A percentile compares a stretch with the other conserved stretches of the same genome.
These are phyloP conservation scores for Caiman crocodilus DNA, from an alignment of 2,797 vertebrate genomes.

Conservation along the genomic window DNA sequence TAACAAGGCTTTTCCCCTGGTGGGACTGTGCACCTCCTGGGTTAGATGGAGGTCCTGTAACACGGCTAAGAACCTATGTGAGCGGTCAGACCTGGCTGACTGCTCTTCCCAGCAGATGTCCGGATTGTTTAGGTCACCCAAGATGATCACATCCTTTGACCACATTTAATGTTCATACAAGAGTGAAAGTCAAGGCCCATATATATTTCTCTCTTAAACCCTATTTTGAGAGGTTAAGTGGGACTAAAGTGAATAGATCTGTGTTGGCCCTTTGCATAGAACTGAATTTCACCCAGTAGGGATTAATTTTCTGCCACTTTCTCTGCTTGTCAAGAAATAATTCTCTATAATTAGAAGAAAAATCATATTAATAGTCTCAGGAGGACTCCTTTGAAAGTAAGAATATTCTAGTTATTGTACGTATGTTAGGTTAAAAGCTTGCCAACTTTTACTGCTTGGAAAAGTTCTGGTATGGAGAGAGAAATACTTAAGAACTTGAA, in stretches of 20 bases:
- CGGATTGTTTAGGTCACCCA: no score
- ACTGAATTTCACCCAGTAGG: not conserved
- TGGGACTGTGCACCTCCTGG: no score
- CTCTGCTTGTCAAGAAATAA: not conserved
- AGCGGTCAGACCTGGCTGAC: no score
- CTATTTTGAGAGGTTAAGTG: not conserved
- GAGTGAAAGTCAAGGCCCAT: not conserved
- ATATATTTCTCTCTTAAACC: not conserved
- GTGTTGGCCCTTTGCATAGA: not conserved
- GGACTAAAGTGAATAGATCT: not conserved
- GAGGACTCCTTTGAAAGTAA: not conserved
- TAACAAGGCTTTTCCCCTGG: no score
- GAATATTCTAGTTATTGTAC: not conserved
- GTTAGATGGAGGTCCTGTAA: no score
- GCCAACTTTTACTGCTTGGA: not conserved
- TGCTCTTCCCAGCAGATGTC: no score
- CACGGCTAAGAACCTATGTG: no score
- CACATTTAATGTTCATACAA: not conserved
- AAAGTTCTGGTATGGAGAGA: not conserved
- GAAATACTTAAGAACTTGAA: not conserved
- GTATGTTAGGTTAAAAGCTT: not conserved
- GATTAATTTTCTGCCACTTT: not conserved
- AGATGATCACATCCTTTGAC: no score
- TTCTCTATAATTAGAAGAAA: not conserved
- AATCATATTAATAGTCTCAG: not conserved